These are phyloP conservation scores for Acridotheres tristis DNA, from an alignment of 2,797 vertebrate genomes.

Conservation along the genomic window DNA sequence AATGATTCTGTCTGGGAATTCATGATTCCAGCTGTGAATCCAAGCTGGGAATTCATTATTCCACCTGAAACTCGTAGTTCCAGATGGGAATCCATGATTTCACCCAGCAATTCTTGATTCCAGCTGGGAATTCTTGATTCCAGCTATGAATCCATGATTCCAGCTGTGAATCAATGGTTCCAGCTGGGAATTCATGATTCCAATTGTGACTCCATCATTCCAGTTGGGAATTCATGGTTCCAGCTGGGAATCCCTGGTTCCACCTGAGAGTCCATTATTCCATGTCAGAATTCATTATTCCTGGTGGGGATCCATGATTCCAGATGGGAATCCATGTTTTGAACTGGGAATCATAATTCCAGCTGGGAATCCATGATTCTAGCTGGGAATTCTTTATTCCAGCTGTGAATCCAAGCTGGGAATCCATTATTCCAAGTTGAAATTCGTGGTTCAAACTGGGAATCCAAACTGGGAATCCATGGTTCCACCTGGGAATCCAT, in stretches of 20 bases:
- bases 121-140: too few relatives aligned
- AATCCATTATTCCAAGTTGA: fast-evolving
- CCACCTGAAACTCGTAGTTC: too few relatives aligned
- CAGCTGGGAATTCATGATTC: too few relatives aligned
- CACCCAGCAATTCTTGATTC: too few relatives aligned
- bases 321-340: fast-evolving
- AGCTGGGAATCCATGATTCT: background rate
- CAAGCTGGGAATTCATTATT: background rate
- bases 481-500: fast-evolving
- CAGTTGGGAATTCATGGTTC: background rate
- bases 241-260: background rate
- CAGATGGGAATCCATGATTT: too few relatives aligned
- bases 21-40: background rate
- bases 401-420: background rate
- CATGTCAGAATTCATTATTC: fast-evolving
- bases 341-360: too few relatives aligned
- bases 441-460: fast-evolving
- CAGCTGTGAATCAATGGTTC: fast-evolving
- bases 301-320: too few relatives aligned
- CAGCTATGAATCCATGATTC: background rate
- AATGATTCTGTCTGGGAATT: too few relatives aligned
- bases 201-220: background rate
- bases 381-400: fast-evolving
- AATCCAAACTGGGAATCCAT: background rate
- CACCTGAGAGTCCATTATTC: background rate